Percentiles rank a stretch among this genome's conserved stretches.
Evolutionary conservation across 2,113 vertebrate genomes (phyloP).

Genomic region (Meriones unguiculatus): DNA sequence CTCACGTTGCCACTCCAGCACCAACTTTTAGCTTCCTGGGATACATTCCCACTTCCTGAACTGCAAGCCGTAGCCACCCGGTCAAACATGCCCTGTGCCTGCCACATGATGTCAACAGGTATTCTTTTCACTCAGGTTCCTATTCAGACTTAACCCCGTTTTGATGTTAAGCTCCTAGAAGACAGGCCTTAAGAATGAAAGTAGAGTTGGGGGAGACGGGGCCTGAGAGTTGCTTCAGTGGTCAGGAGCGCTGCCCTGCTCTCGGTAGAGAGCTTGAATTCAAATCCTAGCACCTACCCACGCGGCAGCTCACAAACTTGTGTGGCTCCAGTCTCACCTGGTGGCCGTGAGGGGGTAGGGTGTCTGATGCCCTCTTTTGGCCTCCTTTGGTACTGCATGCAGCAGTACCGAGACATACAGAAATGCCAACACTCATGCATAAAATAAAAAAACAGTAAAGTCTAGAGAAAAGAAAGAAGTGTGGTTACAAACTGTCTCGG

Average conservation of each 20-base stretch:
- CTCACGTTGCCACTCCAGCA: neutral
- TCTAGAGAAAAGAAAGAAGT: neutral
- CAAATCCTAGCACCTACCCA: neutral
- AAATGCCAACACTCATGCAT: neutral
- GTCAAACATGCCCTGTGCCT: neutral
- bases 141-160: neutral
- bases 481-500: neutral
- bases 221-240: neutral
- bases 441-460: neutral
- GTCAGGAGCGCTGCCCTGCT: neutral
- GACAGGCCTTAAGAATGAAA: neutral
- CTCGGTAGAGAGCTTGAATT: neutral
- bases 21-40: neutral
- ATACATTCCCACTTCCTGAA: accelerated
- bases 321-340: neutral
- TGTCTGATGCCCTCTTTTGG: neutral
- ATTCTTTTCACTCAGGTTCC: neutral
- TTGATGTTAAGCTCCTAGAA: neutral
- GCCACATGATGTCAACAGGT: neutral
- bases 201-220: too few relatives aligned
- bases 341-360: too few relatives aligned
- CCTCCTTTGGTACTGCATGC: neutral
- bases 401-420: neutral
- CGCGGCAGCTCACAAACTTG: neutral
- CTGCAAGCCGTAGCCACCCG: neutral